phyloP scores from a whole-genome alignment of 2,797 vertebrate genomes.

The Columba guinea region DNA sequence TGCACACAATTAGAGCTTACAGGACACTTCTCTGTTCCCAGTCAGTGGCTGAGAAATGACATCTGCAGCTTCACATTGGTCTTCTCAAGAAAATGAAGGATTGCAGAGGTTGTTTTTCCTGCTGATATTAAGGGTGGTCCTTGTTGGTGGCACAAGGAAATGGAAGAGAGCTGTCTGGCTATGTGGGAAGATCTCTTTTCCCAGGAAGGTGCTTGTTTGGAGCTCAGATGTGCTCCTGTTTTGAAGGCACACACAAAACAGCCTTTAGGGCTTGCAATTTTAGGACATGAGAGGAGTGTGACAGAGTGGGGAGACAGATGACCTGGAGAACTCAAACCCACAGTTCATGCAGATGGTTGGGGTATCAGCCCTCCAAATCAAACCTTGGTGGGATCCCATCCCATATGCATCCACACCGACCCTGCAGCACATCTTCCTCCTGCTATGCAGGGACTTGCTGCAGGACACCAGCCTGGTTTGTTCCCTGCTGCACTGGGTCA shows the following conservation, averaged over 20 bases:
- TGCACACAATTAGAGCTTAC: not conserved
- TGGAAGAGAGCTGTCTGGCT: not conserved
- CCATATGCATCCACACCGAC: too few species aligned
- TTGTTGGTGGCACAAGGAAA: not conserved
- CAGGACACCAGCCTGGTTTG: not conserved
- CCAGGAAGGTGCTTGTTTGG: not conserved
- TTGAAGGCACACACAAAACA: not conserved
- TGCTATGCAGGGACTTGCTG: not conserved
- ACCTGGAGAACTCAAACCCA: not conserved
- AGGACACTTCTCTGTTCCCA: not conserved
- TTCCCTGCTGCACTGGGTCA: not conserved
- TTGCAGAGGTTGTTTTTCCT: not conserved
- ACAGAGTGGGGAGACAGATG: not conserved
- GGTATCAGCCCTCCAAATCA: not conserved
- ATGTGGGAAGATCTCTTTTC: not conserved
- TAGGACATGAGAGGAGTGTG: not conserved
- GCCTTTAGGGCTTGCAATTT: not conserved
- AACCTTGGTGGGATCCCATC: not conserved
- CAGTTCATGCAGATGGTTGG: not conserved
- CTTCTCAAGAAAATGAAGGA: not conserved
- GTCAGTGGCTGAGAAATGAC: not conserved
- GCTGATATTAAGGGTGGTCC: not conserved
- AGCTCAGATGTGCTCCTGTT: not conserved
- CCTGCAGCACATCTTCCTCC: accelerated
- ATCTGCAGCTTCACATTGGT: accelerated